Base-by-base conservation (phyloP, 2,113 vertebrate genomes). In the Spea multiplicata region DNA sequence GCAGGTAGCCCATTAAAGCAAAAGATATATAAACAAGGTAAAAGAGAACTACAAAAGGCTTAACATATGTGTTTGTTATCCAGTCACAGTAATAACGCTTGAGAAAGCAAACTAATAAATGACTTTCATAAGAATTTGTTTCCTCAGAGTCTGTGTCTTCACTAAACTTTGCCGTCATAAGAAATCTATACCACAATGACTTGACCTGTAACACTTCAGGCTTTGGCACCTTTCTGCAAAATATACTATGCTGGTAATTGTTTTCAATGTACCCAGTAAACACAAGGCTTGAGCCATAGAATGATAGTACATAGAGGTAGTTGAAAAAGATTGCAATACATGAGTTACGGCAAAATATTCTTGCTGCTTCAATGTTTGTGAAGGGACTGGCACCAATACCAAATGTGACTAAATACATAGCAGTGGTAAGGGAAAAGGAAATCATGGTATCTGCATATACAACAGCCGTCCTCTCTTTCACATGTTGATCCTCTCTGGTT, bases 11-110 rank as follows among this genome's bases (percentile, higher is more conserved):
- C 97, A 99, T 99, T 92, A 99, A 91, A 87, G 96, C 97, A 90
- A 99, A 99, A 84, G 97, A 99, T 93, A 99, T 95, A 93, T 99
- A 99, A 88, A 99, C 94, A 88, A 99, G 93, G 86, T 99, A 99
- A 89, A 98, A 95, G 89, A 99, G 96, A 85, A 99, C 95, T 89
- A 99, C 96, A 89, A 99, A 99, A 88, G 97, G 97, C 86, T 99
- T 99, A 84, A 99, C 97, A 0, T 99, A 99, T 67, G 97, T 99
- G 88, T 99, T 99, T 82, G 97, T 99, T 92, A 99, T 98, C 97
- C 97, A 99, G 93, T 98, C 96, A 86, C 96, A 97, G 87, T 98
- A 99, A 91, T 97, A 98, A 82, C 94, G 96, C 83, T 95, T 94
- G 87, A 99, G 95, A 86, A 98, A 99, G 81, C 96, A 96, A 86